Base-by-base conservation (phyloP, 2,888 invertebrate genomes). In the Callimorpha dominula region DNA sequence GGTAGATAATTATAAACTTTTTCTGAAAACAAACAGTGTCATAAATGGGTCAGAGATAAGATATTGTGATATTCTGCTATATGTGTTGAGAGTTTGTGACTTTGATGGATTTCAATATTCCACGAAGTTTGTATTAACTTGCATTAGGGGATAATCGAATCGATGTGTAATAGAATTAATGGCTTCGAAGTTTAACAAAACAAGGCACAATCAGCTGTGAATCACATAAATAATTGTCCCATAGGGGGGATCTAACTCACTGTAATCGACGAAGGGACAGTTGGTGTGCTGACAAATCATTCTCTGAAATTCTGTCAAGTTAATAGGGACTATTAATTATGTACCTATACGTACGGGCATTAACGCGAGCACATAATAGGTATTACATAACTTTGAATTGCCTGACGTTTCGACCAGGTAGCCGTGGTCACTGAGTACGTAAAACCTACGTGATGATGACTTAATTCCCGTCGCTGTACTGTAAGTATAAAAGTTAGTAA, bases 31-130 rank as follows among this genome's bases (percentile, higher is more conserved):
- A n/a, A 20, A 12, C 17, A 60, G 49, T 6, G 9, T 5, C n/a
- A 60, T 14, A 31, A 31, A 60, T 40, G 46, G 60, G 31, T 60
- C 14, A 11, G 54, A 54, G 31, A 2, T 50, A 50, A 52, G 50
- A 69, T 42, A 64, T 65, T 42, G 54, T 46, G 11, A 54, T 20
- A 57, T 70, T 73, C 31, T 11, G 54, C 80, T 70, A 82, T 31
- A 40, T 40, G 9, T 65, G 31, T 31, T 15, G 14, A 49, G 14
- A 65, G 49, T 60, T 31, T 31, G 5, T 60, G 60, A 60, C 60
- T 60, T 60, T 60, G 60, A 60, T 60, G 31, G 60, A 60, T 60
- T 31, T 20, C 43, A 31, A 14, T 60, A 11, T 31, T 60, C 31
- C 31, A 60, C 20, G 12, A 60, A 60, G 31, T 60, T 60, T 60